phyloP scores from a whole-genome alignment of 53 echinoderm and acorn worm species.

The Hippasteria phrygiana region DNA sequence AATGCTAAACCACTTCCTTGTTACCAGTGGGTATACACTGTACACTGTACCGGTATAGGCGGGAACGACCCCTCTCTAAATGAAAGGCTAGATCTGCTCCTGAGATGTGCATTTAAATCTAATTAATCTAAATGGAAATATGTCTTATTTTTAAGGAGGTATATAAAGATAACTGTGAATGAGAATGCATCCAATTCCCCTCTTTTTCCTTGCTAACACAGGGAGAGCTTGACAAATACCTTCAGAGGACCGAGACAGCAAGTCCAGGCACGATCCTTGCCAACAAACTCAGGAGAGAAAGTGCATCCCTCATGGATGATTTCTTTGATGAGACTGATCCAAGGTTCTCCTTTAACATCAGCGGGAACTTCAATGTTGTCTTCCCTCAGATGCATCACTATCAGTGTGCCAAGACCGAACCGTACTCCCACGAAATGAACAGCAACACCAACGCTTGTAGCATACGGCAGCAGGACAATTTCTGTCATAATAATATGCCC shows the following conservation, averaged over 20 bases:
- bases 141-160: not conserved
- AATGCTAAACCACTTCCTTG: too few relatives aligned
- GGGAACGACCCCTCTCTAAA: too few relatives aligned
- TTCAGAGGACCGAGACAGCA: constrained; percentile 45
- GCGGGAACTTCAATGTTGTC: constrained; percentile 68
- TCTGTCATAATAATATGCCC: constrained; percentile 2
- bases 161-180: not conserved
- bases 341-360: constrained; percentile 49
- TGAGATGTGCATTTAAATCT: too few relatives aligned
- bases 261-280: constrained; percentile 57
- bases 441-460: not conserved
- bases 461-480: constrained; percentile 24
- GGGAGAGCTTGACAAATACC: constrained; percentile 70
- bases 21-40: too few relatives aligned
- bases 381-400: constrained; percentile 42
- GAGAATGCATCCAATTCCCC: not conserved
- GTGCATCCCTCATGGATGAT: constrained; percentile 66
- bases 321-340: constrained; percentile 49
- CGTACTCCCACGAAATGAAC: constrained; percentile 1
- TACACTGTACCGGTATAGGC: too few relatives aligned
- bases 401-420: constrained; percentile 38
- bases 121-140: too few relatives aligned
- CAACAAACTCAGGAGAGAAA: constrained; percentile 58
- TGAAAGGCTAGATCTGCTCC: too few relatives aligned
- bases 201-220: constrained; percentile 33